phyloP scores from a whole-genome alignment of 2,797 vertebrate genomes.

The Tiaroga cobitis region DNA sequence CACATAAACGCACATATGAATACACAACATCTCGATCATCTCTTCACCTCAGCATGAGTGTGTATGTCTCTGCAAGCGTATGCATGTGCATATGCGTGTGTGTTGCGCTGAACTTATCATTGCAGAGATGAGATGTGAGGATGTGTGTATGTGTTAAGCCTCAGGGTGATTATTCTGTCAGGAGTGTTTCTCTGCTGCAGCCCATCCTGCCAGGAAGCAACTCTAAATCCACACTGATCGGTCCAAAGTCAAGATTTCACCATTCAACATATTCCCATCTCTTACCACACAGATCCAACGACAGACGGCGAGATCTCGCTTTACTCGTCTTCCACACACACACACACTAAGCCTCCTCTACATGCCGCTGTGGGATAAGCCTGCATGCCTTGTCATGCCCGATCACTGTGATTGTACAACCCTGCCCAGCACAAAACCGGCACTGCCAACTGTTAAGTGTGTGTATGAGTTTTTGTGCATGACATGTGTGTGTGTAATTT shows the following conservation, averaged over 20 bases:
- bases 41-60: background rate
- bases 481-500: constrained; percentile 12
- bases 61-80: background rate
- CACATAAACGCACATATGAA: constrained; percentile 39
- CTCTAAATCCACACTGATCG: constrained; percentile 83
- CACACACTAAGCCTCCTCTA: constrained; percentile 70
- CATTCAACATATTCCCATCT: constrained; percentile 64
- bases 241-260: constrained; percentile 81
- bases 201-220: constrained; percentile 80
- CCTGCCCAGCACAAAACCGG: constrained; percentile 68
- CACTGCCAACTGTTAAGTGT: constrained; percentile 19
- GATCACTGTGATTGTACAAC: constrained; percentile 82
- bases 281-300: constrained; percentile 33
- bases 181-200: constrained; percentile 75
- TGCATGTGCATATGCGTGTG: background rate
- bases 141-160: constrained; percentile 75
- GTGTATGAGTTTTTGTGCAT: background rate
- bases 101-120: constrained; percentile 26
- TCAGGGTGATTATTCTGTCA: constrained; percentile 82
- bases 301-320: constrained; percentile 67
- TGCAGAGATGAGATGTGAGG: constrained; percentile 76
- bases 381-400: constrained; percentile 84
- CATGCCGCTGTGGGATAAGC: constrained; percentile 79
- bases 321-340: constrained; percentile 53
- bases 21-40: constrained; percentile 13